A percentile compares a stretch with the other conserved stretches of the same genome.
Conservation (phyloP, 2,113 vertebrate genomes). For the Paratilapia polleni region DNA sequence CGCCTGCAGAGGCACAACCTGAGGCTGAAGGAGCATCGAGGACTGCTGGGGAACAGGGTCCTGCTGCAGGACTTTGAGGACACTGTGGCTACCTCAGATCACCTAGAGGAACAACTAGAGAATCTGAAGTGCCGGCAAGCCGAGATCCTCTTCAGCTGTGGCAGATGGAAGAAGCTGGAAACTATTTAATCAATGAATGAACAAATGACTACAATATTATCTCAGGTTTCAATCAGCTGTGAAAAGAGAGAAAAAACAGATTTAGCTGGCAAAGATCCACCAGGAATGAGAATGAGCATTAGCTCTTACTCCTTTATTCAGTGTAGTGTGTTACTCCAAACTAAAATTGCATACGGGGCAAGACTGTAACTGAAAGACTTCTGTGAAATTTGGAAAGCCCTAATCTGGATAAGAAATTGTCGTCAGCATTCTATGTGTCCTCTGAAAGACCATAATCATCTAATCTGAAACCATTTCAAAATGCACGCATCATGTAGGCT, state of each 20-base stretch:
- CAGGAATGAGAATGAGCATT: accelerated
- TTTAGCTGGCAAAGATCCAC: accelerated
- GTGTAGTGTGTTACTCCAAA: not conserved
- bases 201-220: not conserved
- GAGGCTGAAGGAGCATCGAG: conserved; percentile 73
- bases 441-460: accelerated
- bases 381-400: not conserved
- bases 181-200: not conserved
- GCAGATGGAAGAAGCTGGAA: conserved; percentile 66
- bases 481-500: no score
- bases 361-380: no score
- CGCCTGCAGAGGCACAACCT: conserved; percentile 73
- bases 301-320: accelerated
- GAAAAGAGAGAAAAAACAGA: accelerated
- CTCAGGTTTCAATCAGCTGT: not conserved
- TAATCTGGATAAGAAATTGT: not conserved
- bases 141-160: conserved; percentile 58
- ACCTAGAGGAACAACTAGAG: conserved; percentile 73
- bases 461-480: not conserved
- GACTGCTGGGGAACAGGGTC: conserved; percentile 81
- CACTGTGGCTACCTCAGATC: conserved; percentile 61
- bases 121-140: conserved; percentile 71
- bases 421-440: accelerated
- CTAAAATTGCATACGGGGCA: not conserved
- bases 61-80: conserved; percentile 85